Evolutionary conservation across 2,888 invertebrate species (phyloP).

Genomic region (Oscheius sp.): DNA sequence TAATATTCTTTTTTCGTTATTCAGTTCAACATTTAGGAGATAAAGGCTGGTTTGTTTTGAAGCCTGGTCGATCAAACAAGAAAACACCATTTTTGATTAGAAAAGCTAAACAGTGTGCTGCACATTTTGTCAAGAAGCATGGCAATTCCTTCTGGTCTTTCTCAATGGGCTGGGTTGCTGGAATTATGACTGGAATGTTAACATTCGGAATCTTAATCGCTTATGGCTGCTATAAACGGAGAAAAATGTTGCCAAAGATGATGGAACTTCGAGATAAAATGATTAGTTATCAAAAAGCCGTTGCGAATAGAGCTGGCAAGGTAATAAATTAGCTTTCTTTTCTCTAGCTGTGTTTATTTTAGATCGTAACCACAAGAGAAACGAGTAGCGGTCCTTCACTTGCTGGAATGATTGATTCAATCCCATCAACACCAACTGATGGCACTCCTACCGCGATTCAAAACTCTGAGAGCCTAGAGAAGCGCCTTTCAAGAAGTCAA

Average conservation of each 20-base stretch:
- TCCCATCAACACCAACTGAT: conserved; percentile 9
- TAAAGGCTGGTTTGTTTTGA: conserved; percentile 40
- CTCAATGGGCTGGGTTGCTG: neutral
- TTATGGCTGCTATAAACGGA: conserved; percentile 4
- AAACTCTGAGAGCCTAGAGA: too few relatives aligned
- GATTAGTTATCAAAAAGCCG: too few relatives aligned
- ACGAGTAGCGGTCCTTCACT: conserved; percentile 22
- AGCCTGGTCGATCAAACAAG: neutral
- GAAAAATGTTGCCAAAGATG: too few relatives aligned
- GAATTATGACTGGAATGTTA: neutral
- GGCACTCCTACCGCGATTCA: neutral
- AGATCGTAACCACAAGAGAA: neutral
- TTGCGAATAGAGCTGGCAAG: too few relatives aligned
- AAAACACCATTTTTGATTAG: conserved; percentile 5
- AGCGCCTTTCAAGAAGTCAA: neutral
- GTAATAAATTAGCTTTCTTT: neutral
- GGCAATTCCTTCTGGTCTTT: conserved; percentile 9
- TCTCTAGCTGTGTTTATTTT: neutral
- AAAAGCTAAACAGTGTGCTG: conserved; percentile 9
- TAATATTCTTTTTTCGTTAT: neutral
- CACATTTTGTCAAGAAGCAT: neutral
- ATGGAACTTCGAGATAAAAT: too few relatives aligned
- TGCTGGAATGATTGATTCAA: neutral
- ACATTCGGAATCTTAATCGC: neutral
- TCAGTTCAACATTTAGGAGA: conserved; percentile 28